Percentiles rank a stretch among this genome's conserved stretches.
Conservation (phyloP, 2,888 invertebrate species). For the Troides oblongomaculatus region DNA sequence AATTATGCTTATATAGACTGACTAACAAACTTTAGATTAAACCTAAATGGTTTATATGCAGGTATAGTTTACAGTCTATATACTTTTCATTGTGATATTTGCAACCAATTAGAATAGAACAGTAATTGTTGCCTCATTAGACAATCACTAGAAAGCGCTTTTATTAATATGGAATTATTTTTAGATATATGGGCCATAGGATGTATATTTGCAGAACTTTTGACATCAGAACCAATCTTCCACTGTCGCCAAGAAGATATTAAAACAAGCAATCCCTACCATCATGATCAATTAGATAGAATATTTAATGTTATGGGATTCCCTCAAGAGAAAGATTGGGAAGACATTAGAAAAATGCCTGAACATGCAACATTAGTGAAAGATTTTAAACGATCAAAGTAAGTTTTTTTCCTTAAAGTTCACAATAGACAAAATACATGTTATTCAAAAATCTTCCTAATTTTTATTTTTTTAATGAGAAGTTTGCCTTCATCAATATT, state of each 20-base stretch:
- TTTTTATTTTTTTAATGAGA: not conserved
- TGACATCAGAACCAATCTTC: slow-evolving; percentile 99
- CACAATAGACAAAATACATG: not conserved
- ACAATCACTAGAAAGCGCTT: not conserved
- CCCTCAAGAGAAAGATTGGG: slow-evolving; percentile 98
- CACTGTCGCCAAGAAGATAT: slow-evolving; percentile 99
- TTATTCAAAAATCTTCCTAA: not conserved
- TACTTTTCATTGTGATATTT: not conserved
- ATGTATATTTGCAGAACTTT: slow-evolving; percentile 98
- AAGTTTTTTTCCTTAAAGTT: slow-evolving; percentile 44
- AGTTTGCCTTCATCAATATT: too few species aligned
- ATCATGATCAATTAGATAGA: slow-evolving; percentile 98
- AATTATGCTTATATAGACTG: too few species aligned
- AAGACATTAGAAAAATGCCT: slow-evolving; percentile 99
- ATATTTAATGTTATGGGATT: slow-evolving; percentile 99
- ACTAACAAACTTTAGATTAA: too few species aligned
- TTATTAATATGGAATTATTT: slow-evolving; percentile 30
- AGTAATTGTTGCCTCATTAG: not conserved
- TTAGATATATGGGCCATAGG: slow-evolving; percentile 99
- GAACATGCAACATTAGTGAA: slow-evolving; percentile 97
- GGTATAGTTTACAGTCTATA: too few species aligned
- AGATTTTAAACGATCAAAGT: slow-evolving; percentile 97
- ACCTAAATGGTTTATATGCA: too few species aligned
- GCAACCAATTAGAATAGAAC: not conserved
- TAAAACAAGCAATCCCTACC: slow-evolving; percentile 99